phyloP scores from a whole-genome alignment of 2,888 invertebrate genomes.

The Mesoligia furuncula region DNA sequence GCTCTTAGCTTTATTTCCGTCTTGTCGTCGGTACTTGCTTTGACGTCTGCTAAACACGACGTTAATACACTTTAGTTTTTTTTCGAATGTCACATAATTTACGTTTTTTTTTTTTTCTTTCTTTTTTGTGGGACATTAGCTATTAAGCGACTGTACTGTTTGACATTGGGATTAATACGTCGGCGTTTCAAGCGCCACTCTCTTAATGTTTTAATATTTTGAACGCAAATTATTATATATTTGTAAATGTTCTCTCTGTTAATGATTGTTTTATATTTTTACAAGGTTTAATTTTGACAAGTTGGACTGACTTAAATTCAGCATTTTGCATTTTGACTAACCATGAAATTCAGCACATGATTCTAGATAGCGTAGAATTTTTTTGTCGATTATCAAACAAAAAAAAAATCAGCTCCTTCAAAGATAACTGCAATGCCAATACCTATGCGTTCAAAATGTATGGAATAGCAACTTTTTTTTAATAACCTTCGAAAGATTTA shows the following conservation, averaged over 20 bases:
- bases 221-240: constrained; percentile 60
- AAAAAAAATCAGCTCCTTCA: background rate
- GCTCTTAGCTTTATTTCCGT: constrained; percentile 83
- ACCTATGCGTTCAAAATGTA: background rate
- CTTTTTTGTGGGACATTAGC: constrained; percentile 87
- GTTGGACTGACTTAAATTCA: background rate
- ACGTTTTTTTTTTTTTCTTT: constrained; percentile 77
- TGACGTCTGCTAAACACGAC: constrained; percentile 89
- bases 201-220: constrained; percentile 65
- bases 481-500: background rate
- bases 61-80: constrained; percentile 88
- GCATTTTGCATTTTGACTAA: background rate
- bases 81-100: constrained; percentile 89
- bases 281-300: constrained; percentile 2
- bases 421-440: background rate
- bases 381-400: no score
- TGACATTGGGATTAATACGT: constrained; percentile 86
- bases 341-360: background rate
- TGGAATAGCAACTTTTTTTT: background rate
- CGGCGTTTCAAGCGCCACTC: constrained; percentile 76
- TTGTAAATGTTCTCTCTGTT: constrained; percentile 27
- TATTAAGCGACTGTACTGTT: constrained; percentile 84
- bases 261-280: constrained; percentile 48
- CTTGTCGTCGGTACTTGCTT: constrained; percentile 81
- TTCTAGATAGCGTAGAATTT: background rate